phyloP scores from a whole-genome alignment of 2,888 invertebrate species.

The Aphrophora alni region DNA sequence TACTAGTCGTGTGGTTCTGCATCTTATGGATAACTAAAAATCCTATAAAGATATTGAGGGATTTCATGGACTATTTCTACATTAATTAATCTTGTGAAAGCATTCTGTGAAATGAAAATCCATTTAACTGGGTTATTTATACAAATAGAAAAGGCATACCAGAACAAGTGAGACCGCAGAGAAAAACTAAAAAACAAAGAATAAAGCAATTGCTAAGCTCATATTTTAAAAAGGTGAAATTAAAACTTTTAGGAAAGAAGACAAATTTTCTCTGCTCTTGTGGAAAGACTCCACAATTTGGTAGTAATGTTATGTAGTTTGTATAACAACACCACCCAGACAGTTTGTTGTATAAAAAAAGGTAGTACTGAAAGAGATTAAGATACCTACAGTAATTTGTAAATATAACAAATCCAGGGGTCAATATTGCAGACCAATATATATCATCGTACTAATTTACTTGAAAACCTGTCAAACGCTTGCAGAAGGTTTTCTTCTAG shows the following conservation, averaged over 20 bases:
- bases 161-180: too few relatives aligned
- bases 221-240: background rate
- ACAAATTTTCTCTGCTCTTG: background rate
- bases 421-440: background rate
- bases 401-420: background rate
- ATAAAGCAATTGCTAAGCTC: background rate
- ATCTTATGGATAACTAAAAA: background rate
- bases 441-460: background rate
- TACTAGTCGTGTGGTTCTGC: background rate
- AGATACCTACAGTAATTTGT: background rate
- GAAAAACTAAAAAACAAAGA: background rate
- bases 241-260: too few relatives aligned
- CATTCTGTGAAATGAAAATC: background rate
- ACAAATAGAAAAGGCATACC: background rate
- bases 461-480: background rate
- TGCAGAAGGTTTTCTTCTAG: background rate
- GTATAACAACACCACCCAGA: background rate
- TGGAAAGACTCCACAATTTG: background rate
- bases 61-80: background rate
- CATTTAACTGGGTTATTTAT: background rate
- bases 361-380: background rate
- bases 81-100: background rate
- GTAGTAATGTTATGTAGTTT: background rate
- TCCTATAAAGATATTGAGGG: background rate
- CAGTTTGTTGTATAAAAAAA: background rate